Evolutionary conservation across 2,888 invertebrate genomes (phyloP), one percentile per base, ranked within the genome.

Genomic region (Octonoba sinensis): DNA sequence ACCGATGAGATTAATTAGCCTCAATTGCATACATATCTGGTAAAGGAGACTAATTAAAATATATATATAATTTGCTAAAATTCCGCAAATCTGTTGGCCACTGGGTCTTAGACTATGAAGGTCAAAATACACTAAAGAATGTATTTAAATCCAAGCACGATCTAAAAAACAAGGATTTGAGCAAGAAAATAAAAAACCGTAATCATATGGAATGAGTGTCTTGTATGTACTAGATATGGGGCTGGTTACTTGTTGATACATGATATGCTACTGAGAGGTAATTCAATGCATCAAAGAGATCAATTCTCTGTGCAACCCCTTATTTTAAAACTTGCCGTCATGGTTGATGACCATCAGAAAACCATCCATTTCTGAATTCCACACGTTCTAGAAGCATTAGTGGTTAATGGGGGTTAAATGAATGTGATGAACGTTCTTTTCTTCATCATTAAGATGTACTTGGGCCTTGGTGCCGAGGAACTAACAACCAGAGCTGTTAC

Each of bases 231-330:
- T 57, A 22, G 18, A 18, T 18, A 44, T 16, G 22, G n/a, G 27
- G 22, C 18, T 22, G 44, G 46, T 64, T 36, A 64, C 54, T 73
- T 65, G 62, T 64, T 44, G 54, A 62, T 62, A 62, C 60, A 73
- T 54, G 64, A n/a, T 44, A 64, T 27, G 27, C 47, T 70, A 20
- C 47, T n/a, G 46, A 18, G 24, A 70, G 13, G 51, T 44, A 24
- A 44, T 54, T n/a, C 20, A 78, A 66, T 78, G 71, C 66, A 16
- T 73, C 67, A 79, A 69, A 62, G 56, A 79, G 64, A 54, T 72
- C 72, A 66, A 20, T 24, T 62, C 46, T 59, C 44, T 51, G 24
- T 22, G 11, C 12, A 79, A 72, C 71, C 72, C n/a, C 44, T 72
- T 66, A 78, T 78, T 78, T 78, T 59, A 24, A 49, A 62, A 62